phyloP scores from a whole-genome alignment of 2,797 vertebrate genomes.

The Rachycentron canadum region DNA sequence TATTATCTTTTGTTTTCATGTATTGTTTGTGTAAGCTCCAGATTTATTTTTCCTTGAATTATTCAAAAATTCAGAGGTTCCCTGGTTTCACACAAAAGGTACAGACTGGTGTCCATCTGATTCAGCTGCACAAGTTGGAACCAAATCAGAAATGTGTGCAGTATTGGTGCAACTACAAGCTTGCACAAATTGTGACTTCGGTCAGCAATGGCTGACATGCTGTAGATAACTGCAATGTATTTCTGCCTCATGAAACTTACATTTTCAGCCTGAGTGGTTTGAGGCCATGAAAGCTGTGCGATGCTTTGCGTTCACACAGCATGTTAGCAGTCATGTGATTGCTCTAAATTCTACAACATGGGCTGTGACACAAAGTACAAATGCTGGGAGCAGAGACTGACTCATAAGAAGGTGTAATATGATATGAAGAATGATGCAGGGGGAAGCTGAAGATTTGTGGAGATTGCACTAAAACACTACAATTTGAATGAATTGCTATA shows the following conservation, averaged over 20 bases:
- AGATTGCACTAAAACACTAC: background rate
- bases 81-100: background rate
- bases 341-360: constrained; percentile 32
- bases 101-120: background rate
- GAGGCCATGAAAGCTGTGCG: constrained; percentile 31
- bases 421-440: constrained; percentile 17
- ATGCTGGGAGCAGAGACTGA: constrained; percentile 43
- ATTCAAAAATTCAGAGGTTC: background rate
- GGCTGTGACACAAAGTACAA: constrained; percentile 61
- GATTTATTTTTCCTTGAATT: background rate
- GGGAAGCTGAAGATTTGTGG: background rate
- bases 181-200: background rate
- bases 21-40: background rate
- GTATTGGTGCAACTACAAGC: background rate
- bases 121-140: background rate
- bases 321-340: constrained; percentile 53
- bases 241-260: constrained; percentile 48
- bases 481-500: background rate
- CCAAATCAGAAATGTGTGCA: background rate
- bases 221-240: constrained; percentile 6
- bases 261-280: constrained; percentile 52
- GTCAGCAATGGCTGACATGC: background rate
- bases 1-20: background rate
- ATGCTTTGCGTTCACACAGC: constrained; percentile 26
- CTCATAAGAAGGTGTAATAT: constrained; percentile 32